These are phyloP conservation scores for Vicugna pacos DNA, from an alignment of 2,113 vertebrate species.

Conservation along the genomic window DNA sequence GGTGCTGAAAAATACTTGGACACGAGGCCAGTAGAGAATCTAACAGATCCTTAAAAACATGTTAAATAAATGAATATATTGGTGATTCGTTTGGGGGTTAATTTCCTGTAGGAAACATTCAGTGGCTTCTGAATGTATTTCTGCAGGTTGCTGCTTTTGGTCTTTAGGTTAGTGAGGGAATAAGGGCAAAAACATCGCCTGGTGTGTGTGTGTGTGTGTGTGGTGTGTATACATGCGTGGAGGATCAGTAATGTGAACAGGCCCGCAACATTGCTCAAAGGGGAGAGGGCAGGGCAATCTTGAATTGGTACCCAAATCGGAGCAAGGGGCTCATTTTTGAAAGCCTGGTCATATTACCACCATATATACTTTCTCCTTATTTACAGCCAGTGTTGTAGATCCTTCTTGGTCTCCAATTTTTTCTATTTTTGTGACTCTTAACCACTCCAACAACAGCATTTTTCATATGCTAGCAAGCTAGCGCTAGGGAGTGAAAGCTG, in stretches of 20 bases:
- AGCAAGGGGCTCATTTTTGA: background rate
- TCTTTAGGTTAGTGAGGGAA: background rate
- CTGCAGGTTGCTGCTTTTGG: background rate
- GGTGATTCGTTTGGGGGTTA: background rate
- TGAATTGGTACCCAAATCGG: background rate
- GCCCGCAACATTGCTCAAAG: background rate
- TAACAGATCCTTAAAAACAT: background rate
- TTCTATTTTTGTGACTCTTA: conserved; percentile 1
- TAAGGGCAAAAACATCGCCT: background rate
- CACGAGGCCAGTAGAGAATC: background rate
- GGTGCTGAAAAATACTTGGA: background rate
- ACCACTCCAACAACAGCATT: background rate
- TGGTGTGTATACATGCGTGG: too few species aligned
- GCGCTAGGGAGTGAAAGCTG: background rate
- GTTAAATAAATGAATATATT: background rate
- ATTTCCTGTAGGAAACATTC: background rate
- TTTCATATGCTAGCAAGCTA: background rate
- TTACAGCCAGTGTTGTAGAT: background rate
- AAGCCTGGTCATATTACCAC: background rate
- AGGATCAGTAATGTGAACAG: background rate
- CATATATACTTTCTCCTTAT: background rate
- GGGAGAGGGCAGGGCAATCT: background rate
- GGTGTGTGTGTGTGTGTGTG: background rate
- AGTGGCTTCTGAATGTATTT: background rate
- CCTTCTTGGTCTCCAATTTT: background rate